phyloP scores from a whole-genome alignment of 2,113 vertebrate species.

The Vimba vimba region DNA sequence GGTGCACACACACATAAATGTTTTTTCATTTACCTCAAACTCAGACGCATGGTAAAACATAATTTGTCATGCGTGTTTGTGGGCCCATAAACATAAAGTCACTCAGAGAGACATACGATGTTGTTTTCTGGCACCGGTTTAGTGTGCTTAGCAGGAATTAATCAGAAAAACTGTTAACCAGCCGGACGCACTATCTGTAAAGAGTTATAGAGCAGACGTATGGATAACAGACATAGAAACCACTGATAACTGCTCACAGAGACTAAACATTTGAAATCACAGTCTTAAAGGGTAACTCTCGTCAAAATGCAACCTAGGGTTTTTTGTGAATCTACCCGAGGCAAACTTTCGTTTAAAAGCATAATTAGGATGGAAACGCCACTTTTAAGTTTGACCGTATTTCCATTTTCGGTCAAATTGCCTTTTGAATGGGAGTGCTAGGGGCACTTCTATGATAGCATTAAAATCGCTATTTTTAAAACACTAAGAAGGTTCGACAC shows the following conservation, averaged over 20 bases:
- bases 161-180: constrained; percentile 7
- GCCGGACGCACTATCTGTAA: not conserved
- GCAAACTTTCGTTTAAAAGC: too few species aligned
- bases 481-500: too few species aligned
- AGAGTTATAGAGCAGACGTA: not conserved
- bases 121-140: constrained; percentile 11
- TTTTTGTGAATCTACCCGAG: too few species aligned
- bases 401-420: too few species aligned
- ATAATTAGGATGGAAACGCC: too few species aligned
- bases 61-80: constrained; percentile 31
- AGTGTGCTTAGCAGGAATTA: constrained; percentile 9
- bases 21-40: constrained; percentile 13
- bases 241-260: constrained; percentile 6
- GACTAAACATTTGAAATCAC: constrained; percentile 13
- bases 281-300: not conserved
- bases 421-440: too few species aligned
- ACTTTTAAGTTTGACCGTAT: too few species aligned
- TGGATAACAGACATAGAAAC: constrained; percentile 21
- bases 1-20: not conserved
- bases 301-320: too few species aligned
- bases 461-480: too few species aligned
- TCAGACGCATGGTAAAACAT: constrained; percentile 15
- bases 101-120: not conserved
- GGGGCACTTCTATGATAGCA: too few species aligned
- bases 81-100: constrained; percentile 30